These are phyloP conservation scores for Lasioglossum malachurum DNA, from an alignment of 2,888 invertebrate genomes.

Conservation along the genomic window DNA sequence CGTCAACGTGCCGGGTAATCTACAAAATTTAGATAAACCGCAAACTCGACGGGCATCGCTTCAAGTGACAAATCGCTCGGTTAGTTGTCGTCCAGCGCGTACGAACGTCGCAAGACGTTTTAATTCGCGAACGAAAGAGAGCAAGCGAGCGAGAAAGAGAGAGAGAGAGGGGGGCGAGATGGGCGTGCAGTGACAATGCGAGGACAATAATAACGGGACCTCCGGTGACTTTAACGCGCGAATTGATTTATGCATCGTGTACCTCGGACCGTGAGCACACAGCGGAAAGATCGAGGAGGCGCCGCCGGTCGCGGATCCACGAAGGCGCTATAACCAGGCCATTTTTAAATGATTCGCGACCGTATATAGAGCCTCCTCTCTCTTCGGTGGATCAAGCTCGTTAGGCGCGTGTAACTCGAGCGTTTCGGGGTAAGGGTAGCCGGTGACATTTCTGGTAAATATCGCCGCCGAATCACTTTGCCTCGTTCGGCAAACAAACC, in stretches of 20 bases:
- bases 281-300: background rate
- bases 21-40: slow-evolving; percentile 9
- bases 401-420: slow-evolving; percentile 59
- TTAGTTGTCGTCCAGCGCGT: slow-evolving; percentile 22
- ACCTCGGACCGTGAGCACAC: background rate
- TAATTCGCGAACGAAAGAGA: slow-evolving; percentile 31
- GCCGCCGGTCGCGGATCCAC: background rate
- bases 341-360: slow-evolving; percentile 18
- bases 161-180: background rate
- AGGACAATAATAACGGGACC: slow-evolving; percentile 13
- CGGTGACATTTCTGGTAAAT: slow-evolving; percentile 74
- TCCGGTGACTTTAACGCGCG: slow-evolving; percentile 24
- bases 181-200: background rate
- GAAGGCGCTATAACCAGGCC: background rate
- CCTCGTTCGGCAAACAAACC: slow-evolving; percentile 62
- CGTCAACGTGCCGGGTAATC: background rate
- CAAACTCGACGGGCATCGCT: slow-evolving; percentile 13
- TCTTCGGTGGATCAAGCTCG: slow-evolving; percentile 30
- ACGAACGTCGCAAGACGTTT: slow-evolving; percentile 37
- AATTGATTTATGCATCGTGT: slow-evolving; percentile 37
- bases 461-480: slow-evolving; percentile 65
- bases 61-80: slow-evolving; percentile 51
- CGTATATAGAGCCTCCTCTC: background rate
- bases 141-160: background rate
- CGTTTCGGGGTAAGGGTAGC: slow-evolving; percentile 65